phyloP scores from a whole-genome alignment of 2,797 vertebrate species.

The Miichthys miiuy region DNA sequence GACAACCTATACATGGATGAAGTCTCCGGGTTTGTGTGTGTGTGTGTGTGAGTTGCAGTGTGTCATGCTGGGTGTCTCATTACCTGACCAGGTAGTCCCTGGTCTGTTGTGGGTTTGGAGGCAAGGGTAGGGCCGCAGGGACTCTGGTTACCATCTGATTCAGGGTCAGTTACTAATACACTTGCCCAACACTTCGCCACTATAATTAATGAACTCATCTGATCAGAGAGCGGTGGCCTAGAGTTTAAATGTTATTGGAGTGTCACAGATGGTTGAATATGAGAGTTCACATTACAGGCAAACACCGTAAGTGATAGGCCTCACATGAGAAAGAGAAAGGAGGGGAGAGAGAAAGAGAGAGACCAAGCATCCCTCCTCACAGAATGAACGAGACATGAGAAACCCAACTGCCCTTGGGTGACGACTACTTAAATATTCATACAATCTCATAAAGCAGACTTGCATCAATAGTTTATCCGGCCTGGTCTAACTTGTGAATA shows the following conservation, averaged over 20 bases:
- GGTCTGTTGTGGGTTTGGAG: slow-evolving; percentile 51
- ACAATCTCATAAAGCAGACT: slow-evolving; percentile 58
- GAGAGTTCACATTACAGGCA: slow-evolving; percentile 74
- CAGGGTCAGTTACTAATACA: slow-evolving; percentile 71
- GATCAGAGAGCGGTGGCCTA: slow-evolving; percentile 67
- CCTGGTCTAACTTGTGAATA: slow-evolving; percentile 14
- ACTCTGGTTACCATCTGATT: slow-evolving; percentile 80
- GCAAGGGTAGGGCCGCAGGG: slow-evolving; percentile 54
- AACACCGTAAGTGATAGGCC: slow-evolving; percentile 74
- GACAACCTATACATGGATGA: slow-evolving; percentile 35
- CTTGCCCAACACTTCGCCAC: slow-evolving; percentile 38
- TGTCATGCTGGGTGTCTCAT: slow-evolving; percentile 75
- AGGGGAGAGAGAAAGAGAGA: slow-evolving; percentile 18
- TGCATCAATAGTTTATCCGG: slow-evolving; percentile 57
- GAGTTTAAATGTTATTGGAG: slow-evolving; percentile 58
- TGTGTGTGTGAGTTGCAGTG: slow-evolving; percentile 25
- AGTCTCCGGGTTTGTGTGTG: slow-evolving; percentile 36
- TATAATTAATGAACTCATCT: slow-evolving; percentile 68
- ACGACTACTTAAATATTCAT: slow-evolving; percentile 79
- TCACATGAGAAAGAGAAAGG: slow-evolving; percentile 74
- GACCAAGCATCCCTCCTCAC: slow-evolving; percentile 22
- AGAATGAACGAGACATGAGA: slow-evolving; percentile 55
- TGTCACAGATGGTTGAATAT: slow-evolving; percentile 72
- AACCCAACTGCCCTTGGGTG: slow-evolving; percentile 62
- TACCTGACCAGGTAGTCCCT: slow-evolving; percentile 80